Conservation (phyloP, 2,797 vertebrate genomes). For the Stomatorhinus walkeri region DNA sequence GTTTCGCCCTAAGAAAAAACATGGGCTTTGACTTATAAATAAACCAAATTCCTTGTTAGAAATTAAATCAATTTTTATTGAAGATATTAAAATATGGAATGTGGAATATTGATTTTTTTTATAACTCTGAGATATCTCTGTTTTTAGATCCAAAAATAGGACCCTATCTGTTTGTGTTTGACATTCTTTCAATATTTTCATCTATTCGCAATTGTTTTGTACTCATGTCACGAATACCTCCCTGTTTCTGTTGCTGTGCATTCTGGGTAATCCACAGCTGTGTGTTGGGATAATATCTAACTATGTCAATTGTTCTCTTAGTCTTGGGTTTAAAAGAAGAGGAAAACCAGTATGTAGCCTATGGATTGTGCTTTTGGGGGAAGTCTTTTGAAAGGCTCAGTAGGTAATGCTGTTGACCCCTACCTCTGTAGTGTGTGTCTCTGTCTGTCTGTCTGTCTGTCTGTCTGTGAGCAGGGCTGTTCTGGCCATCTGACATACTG, state of each 20-base stretch:
- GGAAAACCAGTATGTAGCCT: neutral
- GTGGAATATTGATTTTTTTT: slow-evolving; percentile 20
- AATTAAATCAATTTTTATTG: slow-evolving; percentile 4
- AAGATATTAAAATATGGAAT: slow-evolving; percentile 19
- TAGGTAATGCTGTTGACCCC: neutral
- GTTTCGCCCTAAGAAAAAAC: neutral
- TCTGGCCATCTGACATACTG: neutral
- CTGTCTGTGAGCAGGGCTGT: neutral
- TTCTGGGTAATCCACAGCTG: neutral
- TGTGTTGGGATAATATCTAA: neutral
- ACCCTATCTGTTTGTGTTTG: slow-evolving; percentile 1
- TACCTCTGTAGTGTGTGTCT: neutral
- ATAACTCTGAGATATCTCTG: neutral
- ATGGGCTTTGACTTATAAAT: neutral
- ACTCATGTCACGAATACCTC: slow-evolving; percentile 2
- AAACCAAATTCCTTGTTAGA: neutral
- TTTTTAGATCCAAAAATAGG: neutral
- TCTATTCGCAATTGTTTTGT: slow-evolving; percentile 12
- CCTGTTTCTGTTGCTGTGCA: slow-evolving; percentile 14
- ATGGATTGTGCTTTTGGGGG: neutral
- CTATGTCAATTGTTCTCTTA: neutral
- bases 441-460: neutral
- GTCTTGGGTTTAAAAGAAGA: neutral
- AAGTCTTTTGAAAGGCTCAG: neutral
- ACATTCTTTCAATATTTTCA: slow-evolving; percentile 20